Conservation (phyloP, 2,797 vertebrate species). For the Bradypodion ventrale region DNA sequence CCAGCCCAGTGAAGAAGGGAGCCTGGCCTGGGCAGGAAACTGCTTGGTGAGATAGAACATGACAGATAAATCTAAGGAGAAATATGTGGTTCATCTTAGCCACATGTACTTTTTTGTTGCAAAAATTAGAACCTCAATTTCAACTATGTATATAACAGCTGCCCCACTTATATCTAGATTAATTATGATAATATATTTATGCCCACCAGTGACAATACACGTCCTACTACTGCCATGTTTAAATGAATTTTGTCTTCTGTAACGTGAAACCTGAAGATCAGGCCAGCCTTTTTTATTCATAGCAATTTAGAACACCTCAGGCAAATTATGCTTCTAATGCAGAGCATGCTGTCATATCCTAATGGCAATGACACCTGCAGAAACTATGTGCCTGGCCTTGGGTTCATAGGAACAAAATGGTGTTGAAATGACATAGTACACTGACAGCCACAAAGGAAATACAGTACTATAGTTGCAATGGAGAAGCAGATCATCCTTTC, state of each 20-base stretch:
- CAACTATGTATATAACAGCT: neutral
- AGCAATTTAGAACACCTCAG: neutral
- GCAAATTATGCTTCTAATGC: neutral
- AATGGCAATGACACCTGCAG: neutral
- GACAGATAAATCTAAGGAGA: neutral
- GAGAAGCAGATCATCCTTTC: too few relatives aligned
- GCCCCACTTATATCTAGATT: neutral
- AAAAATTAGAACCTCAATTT: neutral
- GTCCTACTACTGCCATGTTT: neutral
- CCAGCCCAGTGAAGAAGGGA: neutral
- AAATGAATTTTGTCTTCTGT: neutral
- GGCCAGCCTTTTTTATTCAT: neutral
- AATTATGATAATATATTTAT: neutral
- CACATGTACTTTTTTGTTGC: neutral
- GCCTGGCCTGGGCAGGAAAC: too few relatives aligned
- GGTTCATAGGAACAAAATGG: slow-evolving; percentile 28
- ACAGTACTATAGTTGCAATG: too few relatives aligned
- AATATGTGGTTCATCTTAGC: neutral
- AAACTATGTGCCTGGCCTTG: slow-evolving; percentile 27
- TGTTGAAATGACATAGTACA: neutral
- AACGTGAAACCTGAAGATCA: neutral
- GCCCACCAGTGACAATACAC: neutral
- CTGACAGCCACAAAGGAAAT: too few relatives aligned
- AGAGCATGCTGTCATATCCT: too few relatives aligned
- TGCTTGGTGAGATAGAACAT: neutral